Percentiles rank a stretch among this genome's conserved stretches.
phyloP scores from a whole-genome alignment of 2,888 invertebrate species.

The Apocheima hispidaria region DNA sequence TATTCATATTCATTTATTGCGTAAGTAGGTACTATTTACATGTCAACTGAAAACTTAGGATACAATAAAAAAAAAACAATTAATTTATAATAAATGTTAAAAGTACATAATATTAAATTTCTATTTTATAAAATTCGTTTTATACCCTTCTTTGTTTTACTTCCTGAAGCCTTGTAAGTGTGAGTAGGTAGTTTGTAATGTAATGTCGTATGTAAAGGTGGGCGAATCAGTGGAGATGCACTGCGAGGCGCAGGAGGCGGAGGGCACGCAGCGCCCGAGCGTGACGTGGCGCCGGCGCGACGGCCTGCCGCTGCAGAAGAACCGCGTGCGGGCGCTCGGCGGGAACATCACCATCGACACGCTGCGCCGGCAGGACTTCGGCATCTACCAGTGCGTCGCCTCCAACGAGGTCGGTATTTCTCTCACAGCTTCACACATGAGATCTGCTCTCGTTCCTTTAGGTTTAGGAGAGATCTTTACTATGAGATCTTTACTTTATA shows the following conservation, averaged over 20 bases:
- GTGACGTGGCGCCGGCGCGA: constrained; percentile 96
- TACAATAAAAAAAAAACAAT: too few species aligned
- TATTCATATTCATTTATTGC: too few species aligned
- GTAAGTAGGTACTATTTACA: too few species aligned
- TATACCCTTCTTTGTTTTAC: background rate
- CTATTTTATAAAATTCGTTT: too few species aligned
- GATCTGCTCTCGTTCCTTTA: background rate
- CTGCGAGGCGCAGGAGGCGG: constrained; percentile 96
- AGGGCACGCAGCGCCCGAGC: constrained; percentile 95
- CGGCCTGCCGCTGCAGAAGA: constrained; percentile 93
- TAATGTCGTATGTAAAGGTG: constrained; percentile 67
- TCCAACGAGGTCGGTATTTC: constrained; percentile 90
- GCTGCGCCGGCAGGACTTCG: constrained; percentile 95
- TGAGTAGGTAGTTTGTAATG: background rate
- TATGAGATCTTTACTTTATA: background rate
- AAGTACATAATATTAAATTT: too few species aligned
- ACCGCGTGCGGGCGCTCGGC: constrained; percentile 91
- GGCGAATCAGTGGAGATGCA: constrained; percentile 97
- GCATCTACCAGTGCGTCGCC: constrained; percentile 98
- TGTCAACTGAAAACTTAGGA: too few species aligned
- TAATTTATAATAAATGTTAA: too few species aligned
- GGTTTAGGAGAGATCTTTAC: background rate
- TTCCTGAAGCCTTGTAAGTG: background rate
- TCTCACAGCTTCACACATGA: background rate
- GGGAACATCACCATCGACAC: constrained; percentile 97